Evolutionary conservation across 2,888 invertebrate genomes (phyloP), one percentile per base, ranked within the genome.

Genomic region (Stomorhina lunata): DNA sequence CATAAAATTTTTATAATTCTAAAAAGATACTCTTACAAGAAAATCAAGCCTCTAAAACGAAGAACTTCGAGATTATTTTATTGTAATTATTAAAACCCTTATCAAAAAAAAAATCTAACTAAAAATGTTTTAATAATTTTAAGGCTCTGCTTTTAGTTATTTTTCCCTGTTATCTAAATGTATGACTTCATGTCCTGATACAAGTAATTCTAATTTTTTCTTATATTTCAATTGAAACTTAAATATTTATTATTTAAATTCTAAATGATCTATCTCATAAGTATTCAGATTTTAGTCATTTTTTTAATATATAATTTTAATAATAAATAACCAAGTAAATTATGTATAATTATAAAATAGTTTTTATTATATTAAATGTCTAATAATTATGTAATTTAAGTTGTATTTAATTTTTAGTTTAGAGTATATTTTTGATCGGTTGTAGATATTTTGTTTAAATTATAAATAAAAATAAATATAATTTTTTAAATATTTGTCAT

Each of bases 241-340:
- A 77, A 55, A 55, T 55, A 73, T 73, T 77, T 53, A 77, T 45
- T 66, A 29, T 59, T 53, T 53, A 61, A 61, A 59, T 75, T 68
- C 17, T 40, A 34, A 79, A 45, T 66, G 22, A 32, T 57, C 9
- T 61, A 59, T 66, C 6, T 59, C 34, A 34, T 82, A 82, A 82
- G 82, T 79, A 78, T 71, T 82, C 82, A 76, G 75, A 79, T 71
- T 79, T 82, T 82, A 82, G 82, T 82, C 79, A 82, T 76, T 76
- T 75, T 69, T 69, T 71, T 78, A 55, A 68, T 77, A 45, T 77
- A 69, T 63, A 63, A 45, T 40, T 50, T 63, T 77, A 66, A 25
- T n/a, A 40, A 22, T 12, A 7, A 27, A 48, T 10, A 27, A 1
- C 40, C 50, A 29, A 55, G 7, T 53, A 43, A 61, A 61, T 32